These are phyloP conservation scores for Acromyrmex heyeri DNA, from an alignment of 1,140 invertebrate genomes.

Conservation along the genomic window DNA sequence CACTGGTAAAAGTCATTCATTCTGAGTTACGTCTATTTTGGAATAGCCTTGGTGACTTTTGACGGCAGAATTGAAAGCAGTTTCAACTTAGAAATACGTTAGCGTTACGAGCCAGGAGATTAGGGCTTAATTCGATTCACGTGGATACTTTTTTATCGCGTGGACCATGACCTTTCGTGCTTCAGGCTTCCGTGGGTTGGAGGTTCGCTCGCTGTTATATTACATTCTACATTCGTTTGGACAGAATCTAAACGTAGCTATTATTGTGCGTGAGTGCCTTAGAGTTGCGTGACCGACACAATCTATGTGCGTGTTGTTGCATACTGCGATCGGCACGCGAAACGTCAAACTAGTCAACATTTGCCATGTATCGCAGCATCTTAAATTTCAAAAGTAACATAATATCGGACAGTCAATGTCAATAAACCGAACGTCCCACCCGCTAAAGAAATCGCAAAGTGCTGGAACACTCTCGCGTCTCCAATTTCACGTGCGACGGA, in stretches of 20 bases:
- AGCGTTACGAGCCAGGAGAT: slow-evolving; percentile 2
- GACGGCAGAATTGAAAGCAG: neutral
- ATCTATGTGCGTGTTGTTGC: neutral
- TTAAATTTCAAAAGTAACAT: slow-evolving; percentile 13
- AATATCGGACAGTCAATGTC: slow-evolving; percentile 8
- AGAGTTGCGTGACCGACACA: slow-evolving; percentile 72
- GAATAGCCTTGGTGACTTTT: slow-evolving; percentile 3
- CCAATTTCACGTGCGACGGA: neutral
- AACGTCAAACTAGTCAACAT: neutral
- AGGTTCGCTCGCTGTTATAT: slow-evolving; percentile 6
- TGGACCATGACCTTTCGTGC: neutral
- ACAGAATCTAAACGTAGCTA: slow-evolving; percentile 61
- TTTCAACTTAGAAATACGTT: neutral
- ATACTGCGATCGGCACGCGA: neutral
- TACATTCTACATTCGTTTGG: neutral
- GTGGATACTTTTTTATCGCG: slow-evolving; percentile 14
- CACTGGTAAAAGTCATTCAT: neutral
- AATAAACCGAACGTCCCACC: neutral
- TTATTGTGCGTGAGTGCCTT: slow-evolving; percentile 69
- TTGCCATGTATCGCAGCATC: slow-evolving; percentile 1
- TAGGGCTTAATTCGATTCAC: neutral
- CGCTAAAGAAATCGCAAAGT: neutral
- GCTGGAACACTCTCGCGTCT: neutral
- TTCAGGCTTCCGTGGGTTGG: neutral
- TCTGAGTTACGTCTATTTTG: neutral